Conservation (phyloP, 2,113 vertebrate species). For the Cairina moschata region DNA sequence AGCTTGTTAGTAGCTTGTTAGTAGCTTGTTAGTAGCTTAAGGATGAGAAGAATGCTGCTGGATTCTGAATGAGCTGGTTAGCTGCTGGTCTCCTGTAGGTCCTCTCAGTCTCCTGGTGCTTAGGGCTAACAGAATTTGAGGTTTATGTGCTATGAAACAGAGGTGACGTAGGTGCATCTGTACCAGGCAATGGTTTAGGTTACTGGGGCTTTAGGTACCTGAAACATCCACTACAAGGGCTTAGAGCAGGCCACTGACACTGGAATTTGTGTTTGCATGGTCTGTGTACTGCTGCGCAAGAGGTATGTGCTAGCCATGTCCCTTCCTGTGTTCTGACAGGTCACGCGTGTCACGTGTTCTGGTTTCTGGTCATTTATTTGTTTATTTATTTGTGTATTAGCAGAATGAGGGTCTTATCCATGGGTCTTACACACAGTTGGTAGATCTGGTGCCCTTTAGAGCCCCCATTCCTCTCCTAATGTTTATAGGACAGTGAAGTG, state of each 20-base stretch:
- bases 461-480: not conserved
- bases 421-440: not conserved
- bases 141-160: not conserved
- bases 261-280: not conserved
- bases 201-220: not conserved
- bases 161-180: not conserved
- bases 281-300: not conserved
- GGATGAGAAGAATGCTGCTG: not conserved
- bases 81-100: not conserved
- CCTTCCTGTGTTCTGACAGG: not conserved
- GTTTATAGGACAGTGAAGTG: not conserved
- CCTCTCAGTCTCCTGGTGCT: not conserved
- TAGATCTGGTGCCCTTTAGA: not conserved
- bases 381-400: not conserved
- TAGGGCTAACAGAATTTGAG: not conserved
- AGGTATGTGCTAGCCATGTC: not conserved
- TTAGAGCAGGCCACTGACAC: not conserved
- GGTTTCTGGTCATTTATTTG: not conserved
- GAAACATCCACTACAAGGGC: fast-evolving
- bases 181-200: not conserved
- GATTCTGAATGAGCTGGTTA: not conserved
- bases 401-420: too few relatives aligned
- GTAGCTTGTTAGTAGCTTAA: too few relatives aligned
- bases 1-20: too few relatives aligned
- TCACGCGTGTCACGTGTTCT: fast-evolving